phyloP scores from a whole-genome alignment of 2,113 vertebrate species.

The Leucopsar rothschildi region DNA sequence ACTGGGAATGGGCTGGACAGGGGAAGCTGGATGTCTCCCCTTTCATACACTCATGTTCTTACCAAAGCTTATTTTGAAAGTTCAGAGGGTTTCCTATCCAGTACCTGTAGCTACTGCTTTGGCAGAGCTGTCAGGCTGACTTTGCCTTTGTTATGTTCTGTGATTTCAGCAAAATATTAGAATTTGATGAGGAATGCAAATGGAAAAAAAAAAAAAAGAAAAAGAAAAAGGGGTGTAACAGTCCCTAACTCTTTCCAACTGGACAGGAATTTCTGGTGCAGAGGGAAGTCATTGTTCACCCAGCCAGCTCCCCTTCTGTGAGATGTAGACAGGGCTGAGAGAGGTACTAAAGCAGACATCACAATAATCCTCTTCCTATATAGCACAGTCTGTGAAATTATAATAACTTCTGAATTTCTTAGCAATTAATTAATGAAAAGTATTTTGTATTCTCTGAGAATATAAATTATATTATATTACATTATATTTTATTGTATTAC shows the following conservation, averaged over 20 bases:
- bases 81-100: not conserved
- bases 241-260: not conserved
- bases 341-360: not conserved
- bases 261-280: not conserved
- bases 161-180: not conserved
- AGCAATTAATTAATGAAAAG: not conserved
- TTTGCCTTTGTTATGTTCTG: constrained; percentile 6
- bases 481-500: too few relatives aligned
- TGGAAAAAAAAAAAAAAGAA: too few relatives aligned
- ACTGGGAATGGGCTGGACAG: not conserved
- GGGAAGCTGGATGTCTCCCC: not conserved
- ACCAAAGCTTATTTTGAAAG: not conserved
- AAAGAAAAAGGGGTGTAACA: not conserved
- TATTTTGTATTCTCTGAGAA: not conserved
- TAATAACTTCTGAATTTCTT: not conserved
- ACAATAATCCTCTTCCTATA: not conserved
- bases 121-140: not conserved
- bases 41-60: accelerated
- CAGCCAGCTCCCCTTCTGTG: not conserved
- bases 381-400: not conserved
- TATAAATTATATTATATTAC: not conserved
- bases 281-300: not conserved
- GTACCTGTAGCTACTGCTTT: constrained; percentile 35
- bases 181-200: not conserved
- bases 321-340: not conserved